Conservation (phyloP, 2,797 vertebrate species). For the Rhincodon typus region DNA sequence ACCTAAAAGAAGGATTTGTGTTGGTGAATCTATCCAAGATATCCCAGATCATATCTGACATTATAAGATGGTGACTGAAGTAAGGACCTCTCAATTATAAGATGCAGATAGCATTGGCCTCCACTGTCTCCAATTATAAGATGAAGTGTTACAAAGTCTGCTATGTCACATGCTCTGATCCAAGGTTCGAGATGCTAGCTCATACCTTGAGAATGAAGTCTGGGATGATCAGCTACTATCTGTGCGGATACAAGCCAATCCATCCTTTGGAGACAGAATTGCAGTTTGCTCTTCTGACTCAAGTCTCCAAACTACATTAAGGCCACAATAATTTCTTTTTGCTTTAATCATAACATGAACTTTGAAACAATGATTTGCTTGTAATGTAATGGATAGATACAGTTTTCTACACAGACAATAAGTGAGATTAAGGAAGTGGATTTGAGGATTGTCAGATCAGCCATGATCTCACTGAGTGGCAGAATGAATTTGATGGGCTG, state of each 20-base stretch:
- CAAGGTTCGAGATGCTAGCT: background rate
- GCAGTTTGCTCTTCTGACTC: background rate
- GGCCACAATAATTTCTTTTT: background rate
- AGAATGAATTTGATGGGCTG: too few species aligned
- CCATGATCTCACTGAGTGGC: too few species aligned
- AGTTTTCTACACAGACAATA: background rate
- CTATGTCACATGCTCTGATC: background rate
- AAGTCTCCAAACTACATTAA: background rate
- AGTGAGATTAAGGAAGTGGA: background rate
- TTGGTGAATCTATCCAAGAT: too few species aligned
- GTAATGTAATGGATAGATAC: background rate
- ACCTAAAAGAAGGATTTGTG: too few species aligned
- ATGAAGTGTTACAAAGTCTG: background rate
- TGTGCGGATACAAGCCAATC: background rate
- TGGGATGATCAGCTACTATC: background rate
- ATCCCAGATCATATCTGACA: too few species aligned
- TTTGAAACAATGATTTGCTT: background rate
- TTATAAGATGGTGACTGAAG: too few species aligned
- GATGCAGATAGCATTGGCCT: too few species aligned
- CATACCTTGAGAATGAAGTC: background rate
- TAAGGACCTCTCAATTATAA: too few species aligned
- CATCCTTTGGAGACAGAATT: background rate
- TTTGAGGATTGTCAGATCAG: too few species aligned
- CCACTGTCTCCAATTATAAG: too few species aligned
- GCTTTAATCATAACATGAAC: background rate